Evolutionary conservation across 2,888 invertebrate species (phyloP).

Genomic region (Ptilodon capucinus): DNA sequence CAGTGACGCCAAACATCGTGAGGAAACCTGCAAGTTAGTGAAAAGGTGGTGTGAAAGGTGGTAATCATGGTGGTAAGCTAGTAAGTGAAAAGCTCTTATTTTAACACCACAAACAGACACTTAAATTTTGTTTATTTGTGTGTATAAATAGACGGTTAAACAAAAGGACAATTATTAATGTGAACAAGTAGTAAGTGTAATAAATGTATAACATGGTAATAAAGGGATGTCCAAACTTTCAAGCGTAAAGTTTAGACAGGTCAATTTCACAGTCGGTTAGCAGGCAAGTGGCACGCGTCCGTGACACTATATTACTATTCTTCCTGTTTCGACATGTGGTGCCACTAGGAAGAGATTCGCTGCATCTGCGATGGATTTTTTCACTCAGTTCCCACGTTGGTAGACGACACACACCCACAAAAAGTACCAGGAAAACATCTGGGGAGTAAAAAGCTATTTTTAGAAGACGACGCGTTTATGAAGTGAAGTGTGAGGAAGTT

Average conservation of each 20-base stretch:
- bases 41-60: no score
- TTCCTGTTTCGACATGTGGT: constrained; percentile 74
- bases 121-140: no score
- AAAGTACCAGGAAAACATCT: constrained; percentile 73
- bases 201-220: constrained; percentile 16
- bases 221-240: constrained; percentile 11
- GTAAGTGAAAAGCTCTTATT: no score
- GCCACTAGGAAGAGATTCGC: constrained; percentile 48
- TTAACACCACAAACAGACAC: no score
- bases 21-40: no score
- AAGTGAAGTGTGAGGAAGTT: constrained; percentile 60
- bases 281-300: constrained; percentile 71
- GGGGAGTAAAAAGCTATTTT: constrained; percentile 65
- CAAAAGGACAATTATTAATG: background rate
- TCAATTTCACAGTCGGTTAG: constrained; percentile 68
- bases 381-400: constrained; percentile 69
- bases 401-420: constrained; percentile 52
- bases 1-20: no score
- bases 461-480: constrained; percentile 53
- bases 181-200: background rate
- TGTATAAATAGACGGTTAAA: no score
- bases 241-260: constrained; percentile 46
- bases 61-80: no score
- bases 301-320: constrained; percentile 45
- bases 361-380: constrained; percentile 64